Base-by-base conservation (phyloP, 1,140 invertebrate genomes). In the Lycorma delicatula region DNA sequence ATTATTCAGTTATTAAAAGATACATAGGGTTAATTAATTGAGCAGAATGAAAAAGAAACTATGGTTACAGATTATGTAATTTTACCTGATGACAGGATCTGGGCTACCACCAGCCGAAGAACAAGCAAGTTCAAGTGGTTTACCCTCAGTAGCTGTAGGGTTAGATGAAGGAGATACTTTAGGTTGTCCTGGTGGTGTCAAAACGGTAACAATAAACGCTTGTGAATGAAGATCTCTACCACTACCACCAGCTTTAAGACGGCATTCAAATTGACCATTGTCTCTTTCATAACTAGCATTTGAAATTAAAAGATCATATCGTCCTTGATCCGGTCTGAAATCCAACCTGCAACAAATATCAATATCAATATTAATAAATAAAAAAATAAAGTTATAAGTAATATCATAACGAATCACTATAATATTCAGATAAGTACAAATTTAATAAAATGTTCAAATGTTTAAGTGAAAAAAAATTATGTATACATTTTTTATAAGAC, bases 251-350 rank as follows among this genome's bases (percentile, higher is more conserved):
- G 85, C 85, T 71, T 93, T 93, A 41, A 93, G 80, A 20, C 87
- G 81, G 68, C 92, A 96, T 74, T 93, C 90, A 74, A 94, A 95
- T 60, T 85, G 81, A 4, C 91, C 92, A 68, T 95, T 93, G 74
- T 96, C 91, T 0, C 89, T 77, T 65, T 87, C 87, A 73, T 94
- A 95, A 20, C 86, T 87, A 0, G 88, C 85, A 68, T 91, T 91
- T 18, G 81, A 80, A 61, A 96, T 92, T 66, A 86, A 77, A 63
- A 96, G 77, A 74, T 95, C 91, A 74, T 93, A 96, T 27, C 84
- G 81, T 13, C 92, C 92, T 52, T 87, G 82, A 12, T 81, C 79
- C 5, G 88, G 85, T 59, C 79, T 79, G 69, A 83, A 87, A 64
- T 85, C 84, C 60, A 90, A 77, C 71, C 85, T 89, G 74, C 12